Evolutionary conservation across 2,888 invertebrate species (phyloP), one percentile per base, ranked within the genome.

Genomic region (Schizaphis graminum): DNA sequence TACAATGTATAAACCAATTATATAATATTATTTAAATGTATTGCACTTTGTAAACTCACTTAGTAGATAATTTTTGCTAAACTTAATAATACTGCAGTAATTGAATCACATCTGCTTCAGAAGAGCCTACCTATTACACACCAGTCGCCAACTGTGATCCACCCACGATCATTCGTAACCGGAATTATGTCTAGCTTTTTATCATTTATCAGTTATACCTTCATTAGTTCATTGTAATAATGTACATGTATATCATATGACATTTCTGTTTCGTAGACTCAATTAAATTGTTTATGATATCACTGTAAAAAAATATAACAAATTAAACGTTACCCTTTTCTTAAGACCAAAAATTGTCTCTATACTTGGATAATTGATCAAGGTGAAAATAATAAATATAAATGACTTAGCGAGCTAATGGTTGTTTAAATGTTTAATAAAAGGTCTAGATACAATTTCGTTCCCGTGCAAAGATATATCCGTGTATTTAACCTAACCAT

Each of bases 281-380:
- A 85, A 44, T 44, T 85, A 85, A 85, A 85, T 85, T 44, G 44
- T 44, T 85, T 44, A 44, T 26, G 85, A 85, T 44, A 44, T 44
- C 11, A 85, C 44, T 85, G 11, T 26, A 85, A 85, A 8, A 77
- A 77, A 77, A 8, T 35, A 77, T 16, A 26, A 85, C 85, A 44
- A 85, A 85, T 41, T 85, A 44, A 85, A 85, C 85, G 44, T 85
- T 44, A 85, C 85, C 26, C 85, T 44, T 85, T 85, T 41, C 85
- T 24, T 21, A 84, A 41, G 24, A 84, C 77, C 85, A 28, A 77
- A 35, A 35, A 77, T 35, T 77, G 8, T 35, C 77, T 77, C 35
- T 77, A 77, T 35, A 77, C 77, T 35, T 44, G 24, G 44, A 85
- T 44, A 35, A 35, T 35, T 77, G 85, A 85, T 85, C 85, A 85